A percentile compares a stretch with the other conserved stretches of the same genome.
phyloP scores from a whole-genome alignment of 1,140 invertebrate genomes.

The Drosophila orosa region DNA sequence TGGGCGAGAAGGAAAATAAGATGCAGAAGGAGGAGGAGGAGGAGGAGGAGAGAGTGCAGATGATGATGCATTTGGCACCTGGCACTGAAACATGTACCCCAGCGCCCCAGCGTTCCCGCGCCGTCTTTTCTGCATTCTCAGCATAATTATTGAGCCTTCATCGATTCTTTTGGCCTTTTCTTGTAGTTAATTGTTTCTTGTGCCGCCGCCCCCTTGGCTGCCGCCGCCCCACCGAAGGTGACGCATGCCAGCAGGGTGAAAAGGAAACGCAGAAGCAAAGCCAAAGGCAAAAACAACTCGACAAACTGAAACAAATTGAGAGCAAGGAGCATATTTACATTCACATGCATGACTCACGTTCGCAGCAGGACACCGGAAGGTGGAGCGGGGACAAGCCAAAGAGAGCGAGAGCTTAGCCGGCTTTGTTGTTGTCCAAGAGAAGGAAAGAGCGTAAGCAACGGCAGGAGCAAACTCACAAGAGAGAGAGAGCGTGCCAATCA shows the following conservation, averaged over 20 bases:
- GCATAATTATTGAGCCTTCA: constrained; percentile 77
- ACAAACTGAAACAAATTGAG: constrained; percentile 40
- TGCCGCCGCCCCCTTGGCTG: constrained; percentile 4
- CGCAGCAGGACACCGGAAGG: constrained; percentile 35
- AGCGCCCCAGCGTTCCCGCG: neutral
- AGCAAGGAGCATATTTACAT: constrained; percentile 41
- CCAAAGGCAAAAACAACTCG: constrained; percentile 26
- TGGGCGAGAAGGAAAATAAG: constrained; percentile 22
- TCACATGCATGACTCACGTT: constrained; percentile 73
- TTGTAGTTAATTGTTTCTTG: constrained; percentile 52
- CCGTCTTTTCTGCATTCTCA: constrained; percentile 47
- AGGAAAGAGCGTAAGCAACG: neutral
- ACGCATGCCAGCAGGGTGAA: constrained; percentile 60
- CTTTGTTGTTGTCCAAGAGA: constrained; percentile 32
- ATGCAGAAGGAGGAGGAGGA: neutral
- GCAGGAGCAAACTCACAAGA: neutral
- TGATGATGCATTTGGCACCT: constrained; percentile 78
- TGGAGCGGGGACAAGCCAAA: neutral
- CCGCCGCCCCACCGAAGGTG: constrained; percentile 36
- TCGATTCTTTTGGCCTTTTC: constrained; percentile 62
- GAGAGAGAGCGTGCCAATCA: constrained; percentile 25
- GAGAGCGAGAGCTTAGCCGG: constrained; percentile 19
- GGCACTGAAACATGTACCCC: constrained; percentile 42
- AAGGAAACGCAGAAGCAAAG: constrained; percentile 23
- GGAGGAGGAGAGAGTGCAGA: constrained; percentile 15